Evolutionary conservation across 2,113 vertebrate species (phyloP).

Genomic region (Kryptolebias marmoratus): DNA sequence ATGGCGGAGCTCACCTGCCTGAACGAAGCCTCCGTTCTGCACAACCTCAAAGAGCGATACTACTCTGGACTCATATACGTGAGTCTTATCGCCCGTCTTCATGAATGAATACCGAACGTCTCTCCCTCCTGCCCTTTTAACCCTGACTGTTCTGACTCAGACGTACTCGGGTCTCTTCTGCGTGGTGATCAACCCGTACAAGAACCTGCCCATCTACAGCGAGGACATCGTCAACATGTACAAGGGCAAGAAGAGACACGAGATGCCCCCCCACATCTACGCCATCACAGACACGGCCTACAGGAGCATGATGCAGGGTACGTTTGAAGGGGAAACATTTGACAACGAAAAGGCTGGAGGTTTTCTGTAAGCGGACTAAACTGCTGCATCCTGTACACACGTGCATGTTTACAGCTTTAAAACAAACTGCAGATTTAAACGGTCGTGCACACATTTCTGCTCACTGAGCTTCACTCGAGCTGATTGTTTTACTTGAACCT

Average conservation of each 20-base stretch:
- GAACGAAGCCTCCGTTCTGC: slow-evolving; percentile 84
- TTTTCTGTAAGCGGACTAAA: not conserved
- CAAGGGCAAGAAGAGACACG: slow-evolving; percentile 91
- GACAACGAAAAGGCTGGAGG: not conserved
- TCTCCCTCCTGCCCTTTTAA: not conserved
- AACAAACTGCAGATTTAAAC: no score
- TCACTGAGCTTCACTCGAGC: not conserved
- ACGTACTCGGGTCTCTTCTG: slow-evolving; percentile 93
- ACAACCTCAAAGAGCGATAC: slow-evolving; percentile 85
- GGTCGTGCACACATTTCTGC: not conserved
- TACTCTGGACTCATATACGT: slow-evolving; percentile 86
- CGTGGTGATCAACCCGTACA: slow-evolving; percentile 92
- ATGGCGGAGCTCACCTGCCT: slow-evolving; percentile 86
- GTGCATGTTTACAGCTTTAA: no score
- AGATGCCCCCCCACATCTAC: slow-evolving; percentile 92
- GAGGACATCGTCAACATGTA: slow-evolving; percentile 93
- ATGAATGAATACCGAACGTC: no score
- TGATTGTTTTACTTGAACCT: not conserved
- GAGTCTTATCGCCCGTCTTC: slow-evolving; percentile 24
- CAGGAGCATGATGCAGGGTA: slow-evolving; percentile 94
- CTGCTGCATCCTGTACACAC: no score
- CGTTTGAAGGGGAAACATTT: no score
- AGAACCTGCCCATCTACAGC: slow-evolving; percentile 89
- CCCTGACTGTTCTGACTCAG: slow-evolving; percentile 57
- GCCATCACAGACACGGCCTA: slow-evolving; percentile 90